Conservation (phyloP, 2,113 vertebrate species). For the Chauna torquata region DNA sequence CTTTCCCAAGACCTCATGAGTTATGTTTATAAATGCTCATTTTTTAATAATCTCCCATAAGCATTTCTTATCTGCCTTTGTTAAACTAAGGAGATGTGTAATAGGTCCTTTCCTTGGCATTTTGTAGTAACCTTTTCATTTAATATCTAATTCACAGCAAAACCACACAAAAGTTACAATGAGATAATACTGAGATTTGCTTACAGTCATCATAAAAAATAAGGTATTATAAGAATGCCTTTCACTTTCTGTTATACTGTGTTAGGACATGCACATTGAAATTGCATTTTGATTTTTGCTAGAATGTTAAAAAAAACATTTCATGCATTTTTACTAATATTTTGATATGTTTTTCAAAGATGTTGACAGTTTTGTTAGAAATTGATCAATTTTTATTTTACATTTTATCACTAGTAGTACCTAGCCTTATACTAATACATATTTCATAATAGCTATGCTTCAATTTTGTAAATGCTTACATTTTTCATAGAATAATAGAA, state of each 20-base stretch:
- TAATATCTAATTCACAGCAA: not conserved
- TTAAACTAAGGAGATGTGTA: not conserved
- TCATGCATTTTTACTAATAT: not conserved
- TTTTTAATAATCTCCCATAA: not conserved
- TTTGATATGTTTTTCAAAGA: not conserved
- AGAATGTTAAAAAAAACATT: not conserved
- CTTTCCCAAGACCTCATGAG: accelerated
- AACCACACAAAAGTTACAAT: not conserved
- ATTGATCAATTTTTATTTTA: not conserved
- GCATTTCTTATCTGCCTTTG: not conserved
- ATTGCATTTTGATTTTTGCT: not conserved
- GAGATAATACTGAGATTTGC: not conserved
- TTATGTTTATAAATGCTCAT: not conserved
- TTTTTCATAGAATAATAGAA: not conserved
- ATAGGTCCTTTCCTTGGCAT: not conserved
- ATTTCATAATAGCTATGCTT: not conserved
- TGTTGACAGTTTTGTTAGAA: not conserved
- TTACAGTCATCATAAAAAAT: not conserved
- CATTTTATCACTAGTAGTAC: accelerated
- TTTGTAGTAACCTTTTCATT: not conserved
- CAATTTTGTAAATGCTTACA: not conserved
- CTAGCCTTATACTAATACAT: not conserved
- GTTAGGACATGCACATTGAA: not conserved
- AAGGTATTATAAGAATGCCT: not conserved
- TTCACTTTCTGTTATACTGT: not conserved